These are phyloP conservation scores for Penaeus monodon DNA, from an alignment of 2,888 invertebrate species.

Conservation along the genomic window DNA sequence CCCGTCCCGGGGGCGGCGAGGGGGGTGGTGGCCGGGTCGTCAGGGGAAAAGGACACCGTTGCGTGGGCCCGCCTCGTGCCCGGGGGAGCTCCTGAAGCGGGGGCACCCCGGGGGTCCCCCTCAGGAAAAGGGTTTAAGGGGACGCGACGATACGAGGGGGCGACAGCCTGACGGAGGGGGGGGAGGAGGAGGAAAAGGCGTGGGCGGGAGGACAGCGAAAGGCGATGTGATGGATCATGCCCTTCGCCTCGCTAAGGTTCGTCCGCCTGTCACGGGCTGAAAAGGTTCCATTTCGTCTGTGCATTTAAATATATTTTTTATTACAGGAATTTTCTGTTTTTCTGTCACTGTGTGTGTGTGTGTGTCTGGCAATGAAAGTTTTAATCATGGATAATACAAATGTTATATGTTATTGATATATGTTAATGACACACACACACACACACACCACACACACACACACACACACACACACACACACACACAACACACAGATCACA, in stretches of 20 bases:
- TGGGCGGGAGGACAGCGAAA: not conserved
- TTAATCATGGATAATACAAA: too few relatives aligned
- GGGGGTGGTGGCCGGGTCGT: conserved; percentile 7
- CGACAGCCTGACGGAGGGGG: not conserved
- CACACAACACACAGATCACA: too few relatives aligned
- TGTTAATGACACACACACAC: too few relatives aligned
- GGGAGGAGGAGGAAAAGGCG: not conserved
- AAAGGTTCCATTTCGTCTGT: too few relatives aligned
- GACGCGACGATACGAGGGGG: not conserved
- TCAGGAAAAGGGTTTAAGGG: not conserved
- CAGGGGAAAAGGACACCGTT: conserved; percentile 5
- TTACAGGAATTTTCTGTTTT: too few relatives aligned
- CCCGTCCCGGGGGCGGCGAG: conserved; percentile 25
- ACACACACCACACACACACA: not conserved
- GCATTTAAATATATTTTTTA: too few relatives aligned
- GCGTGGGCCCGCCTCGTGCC: conserved; percentile 22
- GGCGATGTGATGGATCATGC: too few relatives aligned
- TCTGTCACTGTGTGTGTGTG: too few relatives aligned
- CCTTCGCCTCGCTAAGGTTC: too few relatives aligned
- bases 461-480: not conserved
- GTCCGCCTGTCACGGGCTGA: too few relatives aligned
- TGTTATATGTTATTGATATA: too few relatives aligned
- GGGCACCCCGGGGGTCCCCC: conserved; percentile 30
- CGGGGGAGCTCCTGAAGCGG: conserved; percentile 37
- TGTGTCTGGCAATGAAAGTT: too few relatives aligned